Conservation (phyloP, 1,140 invertebrate genomes). For the Drosophila bipectinata region DNA sequence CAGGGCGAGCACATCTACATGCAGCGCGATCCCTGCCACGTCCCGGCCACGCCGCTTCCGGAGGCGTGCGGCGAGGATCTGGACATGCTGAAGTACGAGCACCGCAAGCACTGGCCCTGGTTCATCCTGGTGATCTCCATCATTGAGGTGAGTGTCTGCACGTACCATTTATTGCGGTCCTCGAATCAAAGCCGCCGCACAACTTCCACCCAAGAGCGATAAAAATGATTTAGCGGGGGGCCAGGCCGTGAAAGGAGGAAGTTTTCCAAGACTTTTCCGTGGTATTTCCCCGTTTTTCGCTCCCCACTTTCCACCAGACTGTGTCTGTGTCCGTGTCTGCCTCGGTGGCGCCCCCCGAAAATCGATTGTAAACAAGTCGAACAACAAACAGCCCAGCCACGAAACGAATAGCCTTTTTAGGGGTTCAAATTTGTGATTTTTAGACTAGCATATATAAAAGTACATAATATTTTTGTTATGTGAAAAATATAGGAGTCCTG, state of each 20-base stretch:
- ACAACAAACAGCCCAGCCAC: constrained; percentile 41
- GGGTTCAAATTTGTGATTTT: not conserved
- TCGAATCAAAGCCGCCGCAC: constrained; percentile 47
- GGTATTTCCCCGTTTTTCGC: constrained; percentile 15
- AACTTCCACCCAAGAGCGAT: constrained; percentile 75
- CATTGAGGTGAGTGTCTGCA: constrained; percentile 89
- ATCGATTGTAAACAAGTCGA: constrained; percentile 80
- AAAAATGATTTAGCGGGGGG: constrained; percentile 60
- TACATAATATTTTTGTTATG: too few species aligned
- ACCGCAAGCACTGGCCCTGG: constrained; percentile 86
- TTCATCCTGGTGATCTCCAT: constrained; percentile 94
- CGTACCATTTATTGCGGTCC: constrained; percentile 3
- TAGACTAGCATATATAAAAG: too few species aligned
- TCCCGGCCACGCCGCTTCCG: constrained; percentile 21
- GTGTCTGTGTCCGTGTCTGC: constrained; percentile 43
- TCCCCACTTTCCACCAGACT: constrained; percentile 13
- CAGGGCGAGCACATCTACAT: constrained; percentile 81
- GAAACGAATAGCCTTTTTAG: constrained; percentile 19
- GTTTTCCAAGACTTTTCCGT: constrained; percentile 18
- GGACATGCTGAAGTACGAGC: constrained; percentile 66
- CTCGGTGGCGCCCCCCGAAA: constrained; percentile 78
- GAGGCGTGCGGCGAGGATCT: constrained; percentile 45
- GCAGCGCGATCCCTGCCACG: constrained; percentile 49
- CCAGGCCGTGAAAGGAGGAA: constrained; percentile 18
- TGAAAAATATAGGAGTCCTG: not conserved